Evolutionary conservation across 2,113 vertebrate genomes (phyloP), one percentile per base, ranked within the genome.

Genomic region (Equus przewalskii): DNA sequence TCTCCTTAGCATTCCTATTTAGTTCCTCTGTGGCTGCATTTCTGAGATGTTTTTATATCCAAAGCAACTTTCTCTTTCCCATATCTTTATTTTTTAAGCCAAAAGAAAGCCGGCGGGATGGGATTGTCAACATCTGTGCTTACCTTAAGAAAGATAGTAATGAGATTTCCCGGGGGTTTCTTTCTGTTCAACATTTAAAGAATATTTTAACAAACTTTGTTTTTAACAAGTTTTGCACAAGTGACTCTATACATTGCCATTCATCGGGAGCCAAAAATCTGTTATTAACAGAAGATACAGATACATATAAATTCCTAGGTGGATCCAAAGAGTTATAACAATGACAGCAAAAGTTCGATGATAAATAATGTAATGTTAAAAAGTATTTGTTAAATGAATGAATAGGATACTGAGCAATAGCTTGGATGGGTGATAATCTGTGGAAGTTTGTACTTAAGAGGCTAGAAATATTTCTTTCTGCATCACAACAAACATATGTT

Each of bases 271-370:
- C 30, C 70, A 92, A 93, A 28, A 76, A 46, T n/a, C 69, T 82
- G 14, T 26, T 89, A 24, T 44, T 36, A 41, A 64, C 15, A 58
- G 26, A 94, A 97, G 60, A 95, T n/a, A 51, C 67, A 89, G 92
- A 87, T 24, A 84, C 11, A 96, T 1, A 1, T 78, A 62, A 91
- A 92, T 96, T 30, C 7, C 51, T 88, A 16, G n/a, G 54, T 36
- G 4, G 33, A 54, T 64, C 24, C 28, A 70, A 70, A 96, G 58
- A 75, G 5, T 46, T 36, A 33, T 7, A 85, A 64, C 1, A 49
- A 33, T 26, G 91, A 22, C 12, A 80, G 78, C 36, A 44, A 21
- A 44, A 15, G 3, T 19, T 13, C 67, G 54, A 30, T 54, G 30
- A 69, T 81, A 60, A 81, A 19, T 26, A 51, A 58, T 54, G 1